phyloP scores from a whole-genome alignment of 1,140 invertebrate species.

The Apis florea region DNA sequence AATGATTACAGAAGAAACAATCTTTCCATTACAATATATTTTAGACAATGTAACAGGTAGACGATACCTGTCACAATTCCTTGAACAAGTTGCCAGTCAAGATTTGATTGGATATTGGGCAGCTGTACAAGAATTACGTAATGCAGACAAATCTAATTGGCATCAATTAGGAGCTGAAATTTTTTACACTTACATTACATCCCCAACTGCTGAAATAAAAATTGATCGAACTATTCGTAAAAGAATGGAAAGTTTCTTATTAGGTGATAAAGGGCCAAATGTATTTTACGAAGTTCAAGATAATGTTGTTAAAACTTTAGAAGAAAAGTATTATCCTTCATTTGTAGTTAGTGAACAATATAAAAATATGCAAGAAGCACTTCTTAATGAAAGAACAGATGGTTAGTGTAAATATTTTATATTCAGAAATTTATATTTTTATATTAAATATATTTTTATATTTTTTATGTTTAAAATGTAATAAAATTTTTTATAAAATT shows the following conservation, averaged over 20 bases:
- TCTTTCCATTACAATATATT: conserved; percentile 84
- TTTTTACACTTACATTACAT: conserved; percentile 92
- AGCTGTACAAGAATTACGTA: conserved; percentile 92
- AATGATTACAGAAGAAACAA: conserved; percentile 70
- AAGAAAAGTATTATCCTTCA: conserved; percentile 93
- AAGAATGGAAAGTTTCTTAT: conserved; percentile 92
- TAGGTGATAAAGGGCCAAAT: conserved; percentile 93
- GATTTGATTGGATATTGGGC: conserved; percentile 92
- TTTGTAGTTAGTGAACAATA: conserved; percentile 94
- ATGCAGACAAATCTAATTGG: conserved; percentile 86
- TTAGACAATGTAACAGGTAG: conserved; percentile 86
- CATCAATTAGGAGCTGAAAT: conserved; percentile 95
- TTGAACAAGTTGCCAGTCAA: conserved; percentile 90
- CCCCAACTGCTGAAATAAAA: conserved; percentile 89
- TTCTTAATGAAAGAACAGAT: conserved; percentile 85
- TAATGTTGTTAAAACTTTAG: conserved; percentile 87
- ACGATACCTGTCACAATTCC: conserved; percentile 88
- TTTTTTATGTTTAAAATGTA: background rate
- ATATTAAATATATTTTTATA: too few relatives aligned
- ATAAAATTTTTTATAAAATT: background rate
- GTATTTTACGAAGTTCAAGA: conserved; percentile 94
- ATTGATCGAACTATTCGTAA: conserved; percentile 88
- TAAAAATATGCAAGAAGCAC: conserved; percentile 86
- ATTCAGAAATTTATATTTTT: background rate
- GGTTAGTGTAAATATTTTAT: conserved; percentile 61